Evolutionary conservation across 1,140 invertebrate genomes (phyloP), one percentile per base, ranked within the genome.

Genomic region (Pachyrhynchus sulphureomaculatus): DNA sequence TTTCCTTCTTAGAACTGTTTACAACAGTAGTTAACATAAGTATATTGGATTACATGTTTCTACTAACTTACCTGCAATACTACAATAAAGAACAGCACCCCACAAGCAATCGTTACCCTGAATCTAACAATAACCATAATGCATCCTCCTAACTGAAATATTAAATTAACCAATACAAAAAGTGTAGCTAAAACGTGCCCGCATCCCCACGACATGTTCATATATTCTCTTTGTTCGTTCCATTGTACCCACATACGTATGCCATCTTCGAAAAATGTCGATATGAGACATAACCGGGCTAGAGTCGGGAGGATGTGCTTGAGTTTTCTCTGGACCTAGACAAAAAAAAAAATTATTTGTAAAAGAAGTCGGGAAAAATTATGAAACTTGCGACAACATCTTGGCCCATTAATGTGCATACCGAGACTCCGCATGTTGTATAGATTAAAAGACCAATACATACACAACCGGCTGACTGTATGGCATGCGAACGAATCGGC

Each of bases 181-280:
- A 95, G 52, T 12, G 92, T 93, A 3, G 93, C 93, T 34, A 98
- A 75, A 73, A 98, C 89, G 73, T 86, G 90, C 2, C 97, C 97
- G 82, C 96, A 98, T n/a, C 89, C 87, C 97, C 97, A 99, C 2
- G 93, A 94, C 77, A 93, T 88, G 74, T 97, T 88, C 93, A 99
- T 98, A 74, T 99, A 99, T 72, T 99, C 95, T 26, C 95, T 83
- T 75, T 99, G 98, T 73, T 99, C 95, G 26, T 86, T 86, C 97
- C 98, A 99, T 79, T 99, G 98, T 70, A 93, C 90, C 88, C 93
- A 99, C 98, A 99, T 99, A 62, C 98, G 86, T 33, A 99, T 82
- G 0, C 98, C 98, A 86, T 99, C 98, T 82, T 99, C 98, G 23
- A 99, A 83, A 81, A 99, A 99, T 68, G 98, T 99, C 58, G 95